Conservation (phyloP, 1,140 invertebrate genomes). For the Trichoplusia ni region DNA sequence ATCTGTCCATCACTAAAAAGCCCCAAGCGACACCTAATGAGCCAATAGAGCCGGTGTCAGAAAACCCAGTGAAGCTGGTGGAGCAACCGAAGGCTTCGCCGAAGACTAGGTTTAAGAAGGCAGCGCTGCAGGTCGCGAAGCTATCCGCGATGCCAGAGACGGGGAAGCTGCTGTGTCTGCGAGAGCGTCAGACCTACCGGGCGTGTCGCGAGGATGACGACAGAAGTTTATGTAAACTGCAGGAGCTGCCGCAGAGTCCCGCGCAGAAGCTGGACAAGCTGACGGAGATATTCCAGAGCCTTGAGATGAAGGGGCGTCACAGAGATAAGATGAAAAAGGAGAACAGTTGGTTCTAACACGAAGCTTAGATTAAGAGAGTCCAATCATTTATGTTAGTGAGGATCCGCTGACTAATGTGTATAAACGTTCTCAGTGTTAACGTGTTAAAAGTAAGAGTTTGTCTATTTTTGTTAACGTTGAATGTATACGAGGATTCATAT, state of each 20-base stretch:
- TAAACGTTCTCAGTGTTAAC: conserved; percentile 38
- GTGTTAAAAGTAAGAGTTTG: conserved; percentile 42
- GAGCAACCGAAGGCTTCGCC: conserved; percentile 54
- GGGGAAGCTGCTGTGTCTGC: conserved; percentile 67
- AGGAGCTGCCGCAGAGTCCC: conserved; percentile 61
- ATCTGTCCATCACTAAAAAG: conserved; percentile 15
- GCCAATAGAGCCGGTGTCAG: neutral
- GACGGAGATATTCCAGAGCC: conserved; percentile 69
- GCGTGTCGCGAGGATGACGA: conserved; percentile 47
- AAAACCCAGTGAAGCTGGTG: conserved; percentile 24
- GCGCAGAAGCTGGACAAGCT: conserved; percentile 63
- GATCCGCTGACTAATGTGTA: conserved; percentile 41
- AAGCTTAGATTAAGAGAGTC: conserved; percentile 38
- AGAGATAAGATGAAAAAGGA: conserved; percentile 73
- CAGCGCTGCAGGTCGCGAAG: conserved; percentile 68
- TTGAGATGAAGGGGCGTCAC: conserved; percentile 66
- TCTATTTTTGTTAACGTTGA: conserved; percentile 49
- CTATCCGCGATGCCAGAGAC: conserved; percentile 64
- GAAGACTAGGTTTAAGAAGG: conserved; percentile 72
- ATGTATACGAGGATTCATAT: conserved; percentile 53
- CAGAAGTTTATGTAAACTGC: conserved; percentile 51
- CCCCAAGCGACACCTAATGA: conserved; percentile 10
- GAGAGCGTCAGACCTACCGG: conserved; percentile 60
- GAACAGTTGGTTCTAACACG: conserved; percentile 73
- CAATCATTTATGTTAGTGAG: conserved; percentile 47